A percentile compares a stretch with the other conserved stretches of the same genome.
Evolutionary conservation across 2,888 invertebrate species (phyloP).

Genomic region (Harpalus rubripes): DNA sequence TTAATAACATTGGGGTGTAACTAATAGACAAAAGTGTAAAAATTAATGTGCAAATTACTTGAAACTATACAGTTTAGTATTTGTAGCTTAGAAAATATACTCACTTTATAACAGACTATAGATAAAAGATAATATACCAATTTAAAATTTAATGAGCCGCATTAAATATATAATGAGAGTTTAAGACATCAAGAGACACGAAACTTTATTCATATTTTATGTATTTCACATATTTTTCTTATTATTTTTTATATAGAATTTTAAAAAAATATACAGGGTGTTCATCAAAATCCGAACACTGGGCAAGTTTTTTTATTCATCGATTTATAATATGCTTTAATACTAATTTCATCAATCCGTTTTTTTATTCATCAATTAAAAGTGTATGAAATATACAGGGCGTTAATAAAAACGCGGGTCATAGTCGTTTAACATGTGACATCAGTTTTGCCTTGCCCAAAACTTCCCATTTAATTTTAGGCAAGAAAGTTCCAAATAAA

Average conservation of each 20-base stretch:
- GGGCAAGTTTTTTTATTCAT: no score
- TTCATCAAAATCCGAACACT: not conserved
- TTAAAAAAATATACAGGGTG: not conserved
- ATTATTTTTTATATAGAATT: not conserved
- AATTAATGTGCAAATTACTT: constrained; percentile 27
- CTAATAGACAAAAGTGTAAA: constrained; percentile 34
- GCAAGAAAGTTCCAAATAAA: no score
- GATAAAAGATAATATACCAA: constrained; percentile 3
- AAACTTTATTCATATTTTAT: constrained; percentile 47
- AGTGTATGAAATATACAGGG: no score
- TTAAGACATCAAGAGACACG: constrained; percentile 20
- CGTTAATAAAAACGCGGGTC: no score
- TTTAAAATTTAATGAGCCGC: constrained; percentile 25
- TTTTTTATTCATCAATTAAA: no score
- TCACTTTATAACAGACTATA: constrained; percentile 28
- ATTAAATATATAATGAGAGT: constrained; percentile 40
- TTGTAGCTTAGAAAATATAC: constrained; percentile 44
- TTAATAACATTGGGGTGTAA: constrained; percentile 15
- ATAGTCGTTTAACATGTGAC: no score
- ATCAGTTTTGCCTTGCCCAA: no score
- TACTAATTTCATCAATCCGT: no score
- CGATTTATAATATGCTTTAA: no score
- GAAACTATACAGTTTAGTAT: constrained; percentile 17
- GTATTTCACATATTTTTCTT: constrained; percentile 1
- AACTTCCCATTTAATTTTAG: no score